A percentile compares a stretch with the other conserved stretches of the same genome.
Conservation (phyloP, 2,113 vertebrate species). For the Rallus limicola region DNA sequence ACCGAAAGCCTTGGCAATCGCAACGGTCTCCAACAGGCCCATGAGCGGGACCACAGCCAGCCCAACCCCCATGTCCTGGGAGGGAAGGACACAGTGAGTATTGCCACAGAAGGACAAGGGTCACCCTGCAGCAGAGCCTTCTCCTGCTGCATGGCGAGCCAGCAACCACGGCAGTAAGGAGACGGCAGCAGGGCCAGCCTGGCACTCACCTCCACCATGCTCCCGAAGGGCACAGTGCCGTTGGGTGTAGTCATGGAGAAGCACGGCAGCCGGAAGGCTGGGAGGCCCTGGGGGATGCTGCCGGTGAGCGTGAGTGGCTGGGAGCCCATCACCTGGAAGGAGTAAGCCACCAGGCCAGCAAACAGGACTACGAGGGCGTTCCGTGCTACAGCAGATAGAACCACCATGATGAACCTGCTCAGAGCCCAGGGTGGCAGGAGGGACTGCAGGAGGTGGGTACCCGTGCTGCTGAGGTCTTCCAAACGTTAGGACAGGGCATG, state of each 20-base stretch:
- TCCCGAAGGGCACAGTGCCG: conserved; percentile 79
- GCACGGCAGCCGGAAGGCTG: conserved; percentile 72
- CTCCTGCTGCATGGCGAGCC: accelerated
- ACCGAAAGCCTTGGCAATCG: conserved; percentile 96
- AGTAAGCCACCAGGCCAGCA: conserved; percentile 85
- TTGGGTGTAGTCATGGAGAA: conserved; percentile 83
- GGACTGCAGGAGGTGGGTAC: neutral
- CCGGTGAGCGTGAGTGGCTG: conserved; percentile 88
- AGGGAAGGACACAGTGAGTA: neutral
- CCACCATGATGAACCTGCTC: accelerated
- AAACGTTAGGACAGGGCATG: neutral
- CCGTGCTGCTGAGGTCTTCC: accelerated
- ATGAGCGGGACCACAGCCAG: conserved; percentile 91
- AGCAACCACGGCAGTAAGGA: neutral
- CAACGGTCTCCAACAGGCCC: conserved; percentile 92
- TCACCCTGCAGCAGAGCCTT: neutral
- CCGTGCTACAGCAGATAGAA: conserved; percentile 66
- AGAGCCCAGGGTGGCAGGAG: accelerated
- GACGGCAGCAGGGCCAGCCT: neutral
- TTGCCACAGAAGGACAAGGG: accelerated
- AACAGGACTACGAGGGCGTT: conserved; percentile 90
- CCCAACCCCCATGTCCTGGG: conserved; percentile 86
- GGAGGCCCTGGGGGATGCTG: conserved; percentile 83
- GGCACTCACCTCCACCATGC: conserved; percentile 81
- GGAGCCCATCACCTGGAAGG: conserved; percentile 79